Conservation (phyloP, 2,113 vertebrate genomes). For the Rallus limicola region DNA sequence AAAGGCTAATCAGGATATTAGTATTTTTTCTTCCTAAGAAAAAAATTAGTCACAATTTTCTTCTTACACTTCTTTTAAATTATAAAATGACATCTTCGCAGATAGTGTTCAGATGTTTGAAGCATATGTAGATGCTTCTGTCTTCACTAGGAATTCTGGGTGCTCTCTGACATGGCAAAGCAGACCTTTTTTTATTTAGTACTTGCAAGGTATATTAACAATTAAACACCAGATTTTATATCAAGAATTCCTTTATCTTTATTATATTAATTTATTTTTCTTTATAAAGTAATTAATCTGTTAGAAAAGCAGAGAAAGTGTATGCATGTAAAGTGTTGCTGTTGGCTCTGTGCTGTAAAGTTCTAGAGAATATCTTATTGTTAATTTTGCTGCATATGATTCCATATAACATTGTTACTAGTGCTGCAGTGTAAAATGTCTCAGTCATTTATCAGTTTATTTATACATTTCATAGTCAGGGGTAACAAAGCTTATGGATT, state of each 20-base stretch:
- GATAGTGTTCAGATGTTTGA: neutral
- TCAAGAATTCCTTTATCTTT: neutral
- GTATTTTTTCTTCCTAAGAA: neutral
- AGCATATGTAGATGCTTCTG: neutral
- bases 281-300: neutral
- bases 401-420: neutral
- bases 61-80: neutral
- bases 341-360: neutral
- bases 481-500: neutral
- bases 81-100: neutral
- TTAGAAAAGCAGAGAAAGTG: neutral
- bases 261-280: neutral
- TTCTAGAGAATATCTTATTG: neutral
- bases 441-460: neutral
- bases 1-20: neutral
- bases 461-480: neutral
- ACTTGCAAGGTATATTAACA: neutral
- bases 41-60: neutral
- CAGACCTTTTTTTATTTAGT: neutral
- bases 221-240: neutral
- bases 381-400: neutral
- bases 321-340: neutral
- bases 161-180: neutral
- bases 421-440: neutral
- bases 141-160: neutral